Evolutionary conservation across 2,113 vertebrate species (phyloP).

Genomic region (Hippocampus zosterae): DNA sequence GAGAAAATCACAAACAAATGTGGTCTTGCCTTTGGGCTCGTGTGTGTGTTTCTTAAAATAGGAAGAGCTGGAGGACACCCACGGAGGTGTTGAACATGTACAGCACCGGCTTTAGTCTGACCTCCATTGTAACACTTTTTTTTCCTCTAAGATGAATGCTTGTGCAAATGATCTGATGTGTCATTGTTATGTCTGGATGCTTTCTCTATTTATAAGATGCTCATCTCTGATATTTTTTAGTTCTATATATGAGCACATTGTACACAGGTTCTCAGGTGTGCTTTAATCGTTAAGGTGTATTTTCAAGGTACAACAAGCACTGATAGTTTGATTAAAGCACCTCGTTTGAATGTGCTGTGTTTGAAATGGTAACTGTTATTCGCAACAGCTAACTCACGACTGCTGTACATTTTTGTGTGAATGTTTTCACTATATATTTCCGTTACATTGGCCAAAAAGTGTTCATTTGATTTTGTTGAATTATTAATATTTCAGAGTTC

Average conservation of each 20-base stretch:
- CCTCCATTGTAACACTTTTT: conserved; percentile 15
- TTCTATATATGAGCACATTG: background rate
- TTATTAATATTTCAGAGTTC: too few species aligned
- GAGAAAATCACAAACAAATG: conserved; percentile 25
- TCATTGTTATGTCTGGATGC: conserved; percentile 31
- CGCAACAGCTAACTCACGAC: background rate
- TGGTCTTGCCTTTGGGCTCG: conserved; percentile 19
- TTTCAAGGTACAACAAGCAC: background rate
- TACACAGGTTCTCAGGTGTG: background rate
- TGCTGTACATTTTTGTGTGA: background rate
- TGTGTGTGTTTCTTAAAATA: conserved; percentile 21
- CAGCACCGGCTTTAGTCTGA: conserved; percentile 26
- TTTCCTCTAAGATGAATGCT: conserved; percentile 16
- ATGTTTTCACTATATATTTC: background rate
- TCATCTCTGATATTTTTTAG: conserved; percentile 19
- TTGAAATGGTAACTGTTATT: background rate
- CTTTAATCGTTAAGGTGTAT: background rate
- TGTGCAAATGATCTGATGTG: conserved; percentile 13
- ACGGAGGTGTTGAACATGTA: conserved; percentile 36
- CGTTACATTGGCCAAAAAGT: background rate
- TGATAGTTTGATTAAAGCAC: background rate
- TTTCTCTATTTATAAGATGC: conserved; percentile 38
- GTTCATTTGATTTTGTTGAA: background rate
- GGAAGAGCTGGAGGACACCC: conserved; percentile 38
- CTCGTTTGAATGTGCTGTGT: background rate